These are phyloP conservation scores for Silurus glanis DNA, from an alignment of 2,113 vertebrate species.

Conservation along the genomic window DNA sequence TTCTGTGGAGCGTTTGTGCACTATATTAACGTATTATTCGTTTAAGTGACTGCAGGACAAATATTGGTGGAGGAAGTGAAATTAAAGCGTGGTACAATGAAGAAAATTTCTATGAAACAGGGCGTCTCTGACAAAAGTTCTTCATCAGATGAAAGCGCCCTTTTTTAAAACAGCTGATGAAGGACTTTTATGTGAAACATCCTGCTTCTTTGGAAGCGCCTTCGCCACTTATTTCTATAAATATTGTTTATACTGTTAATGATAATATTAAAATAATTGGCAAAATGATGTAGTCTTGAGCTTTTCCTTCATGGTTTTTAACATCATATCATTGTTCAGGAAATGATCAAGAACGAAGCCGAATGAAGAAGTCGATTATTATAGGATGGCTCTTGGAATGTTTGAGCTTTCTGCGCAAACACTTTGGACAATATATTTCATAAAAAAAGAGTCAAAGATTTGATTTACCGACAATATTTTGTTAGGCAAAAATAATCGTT, in stretches of 20 bases:
- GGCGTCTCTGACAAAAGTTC: not conserved
- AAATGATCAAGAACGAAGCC: too few species aligned
- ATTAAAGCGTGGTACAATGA: not conserved
- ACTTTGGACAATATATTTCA: too few species aligned
- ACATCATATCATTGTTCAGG: too few species aligned
- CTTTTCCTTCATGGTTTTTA: too few species aligned
- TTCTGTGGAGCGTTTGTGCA: not conserved
- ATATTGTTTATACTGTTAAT: not conserved
- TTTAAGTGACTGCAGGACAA: not conserved
- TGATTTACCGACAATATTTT: too few species aligned
- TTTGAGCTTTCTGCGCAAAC: too few species aligned
- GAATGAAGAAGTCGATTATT: too few species aligned
- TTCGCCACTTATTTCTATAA: not conserved
- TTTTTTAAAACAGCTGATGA: not conserved
- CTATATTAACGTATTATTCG: not conserved
- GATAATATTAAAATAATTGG: not conserved
- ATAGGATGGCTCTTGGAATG: too few species aligned
- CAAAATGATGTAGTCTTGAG: too few species aligned
- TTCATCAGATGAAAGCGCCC: not conserved
- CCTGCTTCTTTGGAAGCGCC: not conserved
- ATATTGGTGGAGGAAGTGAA: not conserved
- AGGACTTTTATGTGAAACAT: too few species aligned
- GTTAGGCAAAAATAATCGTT: too few species aligned
- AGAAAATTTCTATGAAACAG: not conserved
- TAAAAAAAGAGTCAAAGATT: too few species aligned